Conservation (phyloP, 2,113 vertebrate genomes). For the Xiphophorus couchianus region DNA sequence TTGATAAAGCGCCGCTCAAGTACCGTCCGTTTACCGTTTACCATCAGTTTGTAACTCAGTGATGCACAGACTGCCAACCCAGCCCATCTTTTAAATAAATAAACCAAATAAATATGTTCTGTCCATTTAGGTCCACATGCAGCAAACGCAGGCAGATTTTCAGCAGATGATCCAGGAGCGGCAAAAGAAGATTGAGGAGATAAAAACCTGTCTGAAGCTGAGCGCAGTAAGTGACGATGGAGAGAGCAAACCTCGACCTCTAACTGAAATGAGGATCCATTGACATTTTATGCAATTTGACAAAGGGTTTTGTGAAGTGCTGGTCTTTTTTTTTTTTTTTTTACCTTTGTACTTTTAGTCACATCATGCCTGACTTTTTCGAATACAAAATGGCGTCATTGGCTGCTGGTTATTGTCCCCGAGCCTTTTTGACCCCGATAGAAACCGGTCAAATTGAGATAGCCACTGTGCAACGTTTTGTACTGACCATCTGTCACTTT, state of each 20-base stretch:
- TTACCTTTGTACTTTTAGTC: no score
- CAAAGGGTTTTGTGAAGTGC: neutral
- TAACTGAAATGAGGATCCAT: neutral
- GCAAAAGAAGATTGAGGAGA: conserved; percentile 68
- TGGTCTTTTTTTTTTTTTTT: neutral
- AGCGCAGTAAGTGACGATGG: conserved; percentile 51
- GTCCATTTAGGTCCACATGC: conserved; percentile 55
- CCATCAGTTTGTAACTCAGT: no score
- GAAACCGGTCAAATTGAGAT: no score
- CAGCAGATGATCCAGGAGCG: conserved; percentile 64
- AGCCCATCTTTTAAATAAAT: neutral
- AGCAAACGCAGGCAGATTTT: conserved; percentile 37
- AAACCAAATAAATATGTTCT: neutral
- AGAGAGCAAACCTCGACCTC: neutral
- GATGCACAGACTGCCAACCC: no score
- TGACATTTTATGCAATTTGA: neutral
- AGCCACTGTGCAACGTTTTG: no score
- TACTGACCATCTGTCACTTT: no score
- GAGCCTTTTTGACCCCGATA: no score
- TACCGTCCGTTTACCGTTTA: no score
- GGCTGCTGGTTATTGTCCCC: no score
- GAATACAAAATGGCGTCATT: no score
- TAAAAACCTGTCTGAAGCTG: conserved; percentile 60
- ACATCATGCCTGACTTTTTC: no score
- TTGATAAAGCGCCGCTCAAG: no score